Evolutionary conservation across 1,140 invertebrate genomes (phyloP), one percentile per base, ranked within the genome.

Genomic region (Laodelphax striatellus): DNA sequence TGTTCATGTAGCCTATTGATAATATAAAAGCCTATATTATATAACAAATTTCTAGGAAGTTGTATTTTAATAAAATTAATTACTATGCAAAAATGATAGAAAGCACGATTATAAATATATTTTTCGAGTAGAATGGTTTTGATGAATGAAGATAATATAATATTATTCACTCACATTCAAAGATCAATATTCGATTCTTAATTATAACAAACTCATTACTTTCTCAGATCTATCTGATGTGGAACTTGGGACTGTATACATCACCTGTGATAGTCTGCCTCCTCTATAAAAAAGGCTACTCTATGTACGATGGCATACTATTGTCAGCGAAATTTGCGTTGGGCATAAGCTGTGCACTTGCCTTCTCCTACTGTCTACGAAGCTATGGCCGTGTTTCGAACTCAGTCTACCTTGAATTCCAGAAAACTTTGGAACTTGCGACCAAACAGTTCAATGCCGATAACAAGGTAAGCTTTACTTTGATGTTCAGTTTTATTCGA

Each of bases 191-290:
- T n/a, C n/a, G n/a, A n/a, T n/a, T n/a, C n/a, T n/a, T n/a, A n/a
- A n/a, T n/a, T n/a, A n/a, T n/a, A n/a, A n/a, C n/a, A n/a, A n/a
- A n/a, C n/a, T 38, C 11, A 38, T 31, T 60, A 55, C 60, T 53
- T 61, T 63, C 73, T 74, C 63, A 82, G 77, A 71, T 81, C 54
- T 71, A 77, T 59, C 73, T 87, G 38, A 79, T 88, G 63, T 83
- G 83, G 79, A 87, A 85, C 42, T 73, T 92, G 17, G 79, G 81
- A 9, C 72, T 85, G 44, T 92, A 90, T 67, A 80, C 85, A 8
- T 84, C 87, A 38, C 90, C 90, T n/a, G 70, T 92, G 55, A 73
- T 92, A 22, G 77, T 80, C n/a, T 80, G 80, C 61, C 81, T 86
- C 55, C 73, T 90, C 11, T 89, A 87, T 70, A 79, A 82, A 60